phyloP scores from a whole-genome alignment of 2,797 vertebrate species.

The Kryptopterus vitreolus region DNA sequence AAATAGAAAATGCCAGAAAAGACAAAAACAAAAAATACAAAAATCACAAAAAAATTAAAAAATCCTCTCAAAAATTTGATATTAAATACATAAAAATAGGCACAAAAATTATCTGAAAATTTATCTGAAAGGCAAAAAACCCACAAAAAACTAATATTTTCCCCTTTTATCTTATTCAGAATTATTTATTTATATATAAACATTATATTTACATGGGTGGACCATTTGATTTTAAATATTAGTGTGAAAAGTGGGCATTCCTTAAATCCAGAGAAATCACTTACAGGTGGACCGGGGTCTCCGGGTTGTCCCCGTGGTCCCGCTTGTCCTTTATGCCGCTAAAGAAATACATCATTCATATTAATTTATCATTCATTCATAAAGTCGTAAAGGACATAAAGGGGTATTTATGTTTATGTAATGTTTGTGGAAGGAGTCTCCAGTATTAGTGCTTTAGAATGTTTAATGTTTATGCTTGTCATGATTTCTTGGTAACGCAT shows the following conservation, averaged over 20 bases:
- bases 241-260: background rate
- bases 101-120: too few species aligned
- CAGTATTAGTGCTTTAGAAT: background rate
- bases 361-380: background rate
- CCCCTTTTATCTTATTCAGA: background rate
- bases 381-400: background rate
- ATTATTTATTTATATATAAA: background rate
- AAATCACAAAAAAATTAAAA: too few species aligned
- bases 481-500: too few species aligned
- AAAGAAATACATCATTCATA: conserved; percentile 9
- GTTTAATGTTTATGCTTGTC: too few species aligned
- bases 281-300: conserved; percentile 69
- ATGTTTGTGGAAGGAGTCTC: background rate
- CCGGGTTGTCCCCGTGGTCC: conserved; percentile 70
- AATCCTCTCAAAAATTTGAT: background rate
- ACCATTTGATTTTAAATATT: background rate
- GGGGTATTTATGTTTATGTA: background rate
- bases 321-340: conserved; percentile 68
- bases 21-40: background rate
- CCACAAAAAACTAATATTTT: background rate
- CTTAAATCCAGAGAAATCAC: conserved; percentile 34
- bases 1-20: too few species aligned
- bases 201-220: background rate
- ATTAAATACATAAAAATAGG: background rate
- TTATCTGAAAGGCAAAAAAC: background rate